Conservation (phyloP, 2,888 invertebrate genomes). For the Achlya flavicornis region DNA sequence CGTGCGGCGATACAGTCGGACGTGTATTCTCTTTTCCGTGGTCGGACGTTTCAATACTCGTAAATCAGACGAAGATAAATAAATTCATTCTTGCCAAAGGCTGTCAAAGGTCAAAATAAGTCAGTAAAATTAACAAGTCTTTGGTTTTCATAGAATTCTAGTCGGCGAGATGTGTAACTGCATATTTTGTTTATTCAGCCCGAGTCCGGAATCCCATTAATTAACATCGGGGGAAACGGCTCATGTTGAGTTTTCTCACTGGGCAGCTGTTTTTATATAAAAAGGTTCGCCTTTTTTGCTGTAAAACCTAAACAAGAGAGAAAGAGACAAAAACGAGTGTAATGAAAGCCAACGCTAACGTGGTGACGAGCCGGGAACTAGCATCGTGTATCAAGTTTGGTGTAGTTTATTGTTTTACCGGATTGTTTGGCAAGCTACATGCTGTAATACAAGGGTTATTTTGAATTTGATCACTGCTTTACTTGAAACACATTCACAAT, state of each 20-base stretch:
- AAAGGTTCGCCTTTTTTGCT: not conserved
- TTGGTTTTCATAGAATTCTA: not conserved
- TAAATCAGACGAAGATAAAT: not conserved
- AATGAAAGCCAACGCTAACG: not conserved
- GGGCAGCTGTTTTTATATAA: not conserved
- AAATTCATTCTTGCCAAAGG: not conserved
- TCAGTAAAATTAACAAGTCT: not conserved
- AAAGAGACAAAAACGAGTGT: not conserved
- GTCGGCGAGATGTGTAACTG: not conserved
- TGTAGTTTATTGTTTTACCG: not conserved
- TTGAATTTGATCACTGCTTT: too few species aligned
- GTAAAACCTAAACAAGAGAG: not conserved
- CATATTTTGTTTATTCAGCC: not conserved
- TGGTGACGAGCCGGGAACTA: not conserved
- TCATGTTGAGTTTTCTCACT: not conserved
- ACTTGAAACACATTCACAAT: too few species aligned
- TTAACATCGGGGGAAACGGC: not conserved
- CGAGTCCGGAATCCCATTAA: not conserved
- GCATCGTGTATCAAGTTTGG: not conserved
- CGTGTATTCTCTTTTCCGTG: too few species aligned
- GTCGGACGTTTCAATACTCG: not conserved
- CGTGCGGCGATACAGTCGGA: not conserved
- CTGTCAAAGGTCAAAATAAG: not conserved
- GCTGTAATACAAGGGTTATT: too few species aligned
- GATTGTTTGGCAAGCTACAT: not conserved